Conservation (phyloP, 2,113 vertebrate species). For the Mobula hypostoma region DNA sequence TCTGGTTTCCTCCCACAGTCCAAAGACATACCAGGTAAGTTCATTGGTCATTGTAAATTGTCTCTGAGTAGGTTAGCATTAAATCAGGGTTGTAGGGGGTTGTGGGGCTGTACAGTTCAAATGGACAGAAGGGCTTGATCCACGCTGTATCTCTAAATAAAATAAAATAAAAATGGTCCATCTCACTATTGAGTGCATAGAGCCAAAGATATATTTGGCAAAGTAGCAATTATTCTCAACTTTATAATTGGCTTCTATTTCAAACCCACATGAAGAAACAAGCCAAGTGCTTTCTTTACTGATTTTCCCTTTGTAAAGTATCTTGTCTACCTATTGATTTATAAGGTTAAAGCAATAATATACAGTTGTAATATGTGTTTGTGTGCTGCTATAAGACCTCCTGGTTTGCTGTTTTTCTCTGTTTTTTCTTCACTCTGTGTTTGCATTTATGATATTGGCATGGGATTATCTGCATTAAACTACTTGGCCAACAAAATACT, state of each 20-base stretch:
- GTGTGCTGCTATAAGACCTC: background rate
- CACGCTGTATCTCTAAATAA: too few relatives aligned
- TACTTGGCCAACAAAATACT: background rate
- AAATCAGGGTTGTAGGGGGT: too few relatives aligned
- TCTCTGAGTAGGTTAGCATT: too few relatives aligned
- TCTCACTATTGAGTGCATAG: background rate
- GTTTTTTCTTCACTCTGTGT: background rate
- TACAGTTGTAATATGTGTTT: background rate
- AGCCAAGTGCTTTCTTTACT: background rate
- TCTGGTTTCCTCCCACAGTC: too few relatives aligned
- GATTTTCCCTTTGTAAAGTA: background rate
- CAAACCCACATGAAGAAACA: background rate
- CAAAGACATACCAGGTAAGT: too few relatives aligned
- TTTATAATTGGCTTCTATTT: background rate
- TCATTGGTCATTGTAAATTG: too few relatives aligned
- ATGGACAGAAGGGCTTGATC: too few relatives aligned
- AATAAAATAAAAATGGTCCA: background rate
- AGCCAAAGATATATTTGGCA: constrained; percentile 27
- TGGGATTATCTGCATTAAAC: constrained; percentile 2
- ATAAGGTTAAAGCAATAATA: background rate
- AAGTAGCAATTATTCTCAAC: background rate
- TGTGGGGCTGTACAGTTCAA: too few relatives aligned
- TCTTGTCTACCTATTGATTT: background rate
- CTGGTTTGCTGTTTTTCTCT: constrained; percentile 20
- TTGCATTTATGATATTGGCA: background rate